These are phyloP conservation scores for Papilio aristodemus DNA, from an alignment of 1,140 invertebrate species.

Conservation along the genomic window DNA sequence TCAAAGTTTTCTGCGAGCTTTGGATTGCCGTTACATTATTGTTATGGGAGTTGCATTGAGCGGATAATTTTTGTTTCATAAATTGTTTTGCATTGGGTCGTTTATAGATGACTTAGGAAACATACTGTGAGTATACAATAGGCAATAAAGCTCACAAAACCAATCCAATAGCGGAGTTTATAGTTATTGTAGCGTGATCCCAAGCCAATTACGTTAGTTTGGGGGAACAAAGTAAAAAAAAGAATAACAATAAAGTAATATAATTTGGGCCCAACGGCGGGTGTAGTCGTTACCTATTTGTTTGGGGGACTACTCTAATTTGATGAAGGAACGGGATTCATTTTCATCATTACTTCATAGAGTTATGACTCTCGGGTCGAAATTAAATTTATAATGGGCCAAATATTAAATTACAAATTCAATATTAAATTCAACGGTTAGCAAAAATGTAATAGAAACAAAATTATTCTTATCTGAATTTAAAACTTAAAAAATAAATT, in stretches of 20 bases:
- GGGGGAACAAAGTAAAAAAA: constrained; percentile 74
- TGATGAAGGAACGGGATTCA: constrained; percentile 70
- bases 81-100: constrained; percentile 1
- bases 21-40: background rate
- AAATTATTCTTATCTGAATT: background rate
- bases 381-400: constrained; percentile 47
- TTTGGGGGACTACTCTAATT: constrained; percentile 69
- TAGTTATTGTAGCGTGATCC: constrained; percentile 75
- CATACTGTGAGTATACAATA: constrained; percentile 38
- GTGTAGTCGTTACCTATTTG: constrained; percentile 70
- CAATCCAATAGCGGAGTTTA: constrained; percentile 73
- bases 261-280: constrained; percentile 69
- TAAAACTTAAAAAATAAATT: background rate
- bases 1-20: background rate
- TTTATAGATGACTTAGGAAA: constrained; percentile 22
- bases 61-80: background rate
- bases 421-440: constrained; percentile 26
- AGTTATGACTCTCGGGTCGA: constrained; percentile 38
- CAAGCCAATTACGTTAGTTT: constrained; percentile 75
- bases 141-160: constrained; percentile 59
- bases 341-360: constrained; percentile 61
- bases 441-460: background rate
- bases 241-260: constrained; percentile 79
- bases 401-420: constrained; percentile 39
- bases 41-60: background rate